Base-by-base conservation (phyloP, 2,888 invertebrate species). In the Acleris sparsana region DNA sequence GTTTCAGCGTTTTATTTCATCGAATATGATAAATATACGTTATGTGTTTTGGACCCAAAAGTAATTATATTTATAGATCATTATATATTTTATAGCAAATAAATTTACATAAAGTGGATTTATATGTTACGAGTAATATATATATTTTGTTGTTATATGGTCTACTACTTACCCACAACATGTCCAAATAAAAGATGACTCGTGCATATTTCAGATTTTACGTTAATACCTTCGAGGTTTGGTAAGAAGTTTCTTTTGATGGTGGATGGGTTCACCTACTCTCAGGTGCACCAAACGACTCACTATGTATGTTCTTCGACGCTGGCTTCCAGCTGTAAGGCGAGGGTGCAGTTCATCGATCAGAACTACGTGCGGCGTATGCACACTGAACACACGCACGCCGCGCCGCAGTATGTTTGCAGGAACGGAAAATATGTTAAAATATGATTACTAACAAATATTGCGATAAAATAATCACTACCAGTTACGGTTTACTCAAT, bases 271-370 rank as follows among this genome's bases (percentile, higher is more conserved):
- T 63, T 25, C 18, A 63, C 63, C 6, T 63, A 63, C 17, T 63
- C 63, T 7, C 63, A 63, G 25, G 52, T 52, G 29, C 51, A 63
- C 25, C 51, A 58, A 20, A 58, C 33, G 9, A 17, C 29, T 11
- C 43, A 65, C 56, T 72, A 69, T 52, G 63, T 67, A 52, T 72
- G 72, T 53, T 71, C 71, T 3, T 69, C 70, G 33, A 71, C 69
- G 69, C 46, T 46, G 17, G 68, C 68, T 29, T 49, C 58, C 55
- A 70, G 71, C 11, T 72, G 72, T 57, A 55, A 59, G 20, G 72
- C 72, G 46, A 65, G 70, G n/a, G 71, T 72, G 56, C 55, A 22
- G 25, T 43, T 49, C 51, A 13, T 51, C 9, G 56, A 56, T 0
- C 13, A 55, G 9, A 5, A 5, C 33, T 51, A 64, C 5, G 44